A percentile compares a stretch with the other conserved stretches of the same genome.
phyloP scores from a whole-genome alignment of 92 coral and sea anemone genomes.

The Siderastrea siderea region DNA sequence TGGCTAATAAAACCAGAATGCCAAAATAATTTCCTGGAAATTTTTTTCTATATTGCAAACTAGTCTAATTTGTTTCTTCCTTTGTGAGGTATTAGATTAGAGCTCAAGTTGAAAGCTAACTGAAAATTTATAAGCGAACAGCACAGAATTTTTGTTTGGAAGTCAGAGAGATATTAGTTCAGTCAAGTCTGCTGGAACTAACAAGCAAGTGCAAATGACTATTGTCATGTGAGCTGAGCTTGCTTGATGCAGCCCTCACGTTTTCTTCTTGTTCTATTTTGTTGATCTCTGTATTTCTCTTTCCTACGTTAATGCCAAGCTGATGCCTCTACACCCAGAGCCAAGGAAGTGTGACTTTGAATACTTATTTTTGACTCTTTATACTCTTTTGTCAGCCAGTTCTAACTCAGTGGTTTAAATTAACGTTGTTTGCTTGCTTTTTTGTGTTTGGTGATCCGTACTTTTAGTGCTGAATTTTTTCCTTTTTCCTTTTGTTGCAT shows the following conservation, averaged over 20 bases:
- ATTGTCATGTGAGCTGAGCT: neutral
- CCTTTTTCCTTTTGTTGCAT: constrained; percentile 1
- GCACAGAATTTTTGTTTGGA: neutral
- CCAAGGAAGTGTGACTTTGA: constrained; percentile 21
- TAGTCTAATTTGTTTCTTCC: too few relatives aligned
- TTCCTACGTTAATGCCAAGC: constrained; percentile 20
- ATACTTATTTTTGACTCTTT: constrained; percentile 1
- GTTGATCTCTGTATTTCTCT: constrained; percentile 17
- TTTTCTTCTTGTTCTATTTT: neutral
- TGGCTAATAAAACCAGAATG: too few relatives aligned
- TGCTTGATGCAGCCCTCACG: neutral
- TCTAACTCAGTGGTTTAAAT: constrained; percentile 8
- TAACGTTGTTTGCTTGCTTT: neutral
- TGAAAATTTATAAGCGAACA: neutral
- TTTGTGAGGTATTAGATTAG: too few relatives aligned
- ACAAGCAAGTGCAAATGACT: neutral
- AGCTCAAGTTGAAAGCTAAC: too few relatives aligned
- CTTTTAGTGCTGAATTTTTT: neutral
- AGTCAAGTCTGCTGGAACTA: neutral
- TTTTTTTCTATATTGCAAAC: too few relatives aligned
- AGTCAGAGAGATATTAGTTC: neutral
- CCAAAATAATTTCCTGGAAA: too few relatives aligned
- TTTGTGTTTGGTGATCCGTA: neutral
- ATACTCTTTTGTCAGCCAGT: constrained; percentile 49
- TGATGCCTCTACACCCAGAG: constrained; percentile 12